Evolutionary conservation across 2,888 invertebrate species (phyloP), one percentile per base, ranked within the genome.

Genomic region (Drosophila quinaria): DNA sequence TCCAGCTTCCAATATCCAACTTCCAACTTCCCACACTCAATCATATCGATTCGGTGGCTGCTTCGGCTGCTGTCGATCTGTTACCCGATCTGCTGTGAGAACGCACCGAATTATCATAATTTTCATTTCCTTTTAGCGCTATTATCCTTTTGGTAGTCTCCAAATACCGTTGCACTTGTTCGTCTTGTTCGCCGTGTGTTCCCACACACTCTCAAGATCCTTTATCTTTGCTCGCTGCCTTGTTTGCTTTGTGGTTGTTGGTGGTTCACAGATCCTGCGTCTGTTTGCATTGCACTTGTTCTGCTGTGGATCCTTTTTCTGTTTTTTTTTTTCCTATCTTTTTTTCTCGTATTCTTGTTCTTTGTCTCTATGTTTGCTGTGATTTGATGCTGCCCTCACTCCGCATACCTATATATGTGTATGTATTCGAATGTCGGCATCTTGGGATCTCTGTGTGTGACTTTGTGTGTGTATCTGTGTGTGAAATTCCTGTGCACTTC

Each of bases 101-200:
- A 89, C 49, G 58, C 55, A 77, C 54, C 64, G 69, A 88, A 90
- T 90, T 88, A 87, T 87, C 80, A 87, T 90, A 87, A 90, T 82
- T 90, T 87, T 73, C 89, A 86, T 87, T 87, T 87, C 90, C 89
- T 89, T 74, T 84, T 80, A 82, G 76, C 75, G 86, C 80, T 73
- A 82, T 86, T 86, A 86, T 86, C 88, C 88, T 88, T 86, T 86
- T 88, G 69, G 70, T 67, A 61, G 85, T 84, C 85, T 87, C 63
- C 86, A 75, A 79, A 86, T 73, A 63, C 83, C 86, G 90, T 80
- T 90, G 90, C 86, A 86, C 90, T 86, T 86, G 86, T 88, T 89
- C 68, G 62, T 8, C 74, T 56, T 64, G 65, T 74, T 89, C 68
- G 62, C 8, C 73, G 59, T 66, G 67, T 85, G 70, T 82, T 87